Evolutionary conservation across 2,797 vertebrate genomes (phyloP).

Genomic region (Mus caroli): DNA sequence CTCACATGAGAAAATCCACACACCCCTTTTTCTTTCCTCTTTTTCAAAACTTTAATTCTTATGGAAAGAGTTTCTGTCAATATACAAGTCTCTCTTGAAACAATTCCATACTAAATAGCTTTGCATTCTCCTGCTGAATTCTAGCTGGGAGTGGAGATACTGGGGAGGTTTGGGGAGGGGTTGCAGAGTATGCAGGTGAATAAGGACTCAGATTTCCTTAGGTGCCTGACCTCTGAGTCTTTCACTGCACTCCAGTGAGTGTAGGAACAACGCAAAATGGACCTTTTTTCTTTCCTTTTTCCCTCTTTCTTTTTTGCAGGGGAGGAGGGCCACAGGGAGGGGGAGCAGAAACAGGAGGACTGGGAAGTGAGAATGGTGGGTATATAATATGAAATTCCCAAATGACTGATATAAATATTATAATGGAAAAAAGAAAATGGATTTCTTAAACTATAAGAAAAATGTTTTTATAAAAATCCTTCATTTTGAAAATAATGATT

Average conservation of each 20-base stretch:
- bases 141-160: not conserved
- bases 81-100: not conserved
- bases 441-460: slow-evolving; percentile 8
- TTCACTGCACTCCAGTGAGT: not conserved
- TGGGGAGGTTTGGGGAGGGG: not conserved
- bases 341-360: not conserved
- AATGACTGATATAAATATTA: not conserved
- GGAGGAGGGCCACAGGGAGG: not conserved
- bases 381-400: not conserved
- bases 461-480: not conserved
- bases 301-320: not conserved
- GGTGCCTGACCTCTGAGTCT: not conserved
- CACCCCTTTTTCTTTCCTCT: slow-evolving; percentile 3
- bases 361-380: not conserved
- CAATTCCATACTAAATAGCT: not conserved
- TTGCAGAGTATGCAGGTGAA: not conserved
- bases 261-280: not conserved
- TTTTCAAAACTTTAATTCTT: slow-evolving; percentile 23
- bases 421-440: slow-evolving; percentile 5
- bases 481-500: not conserved
- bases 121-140: not conserved
- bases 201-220: not conserved
- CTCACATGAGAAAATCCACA: not conserved
- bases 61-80: not conserved
- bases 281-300: not conserved